phyloP scores from a whole-genome alignment of 2,113 vertebrate species.

The Rallus limicola region DNA sequence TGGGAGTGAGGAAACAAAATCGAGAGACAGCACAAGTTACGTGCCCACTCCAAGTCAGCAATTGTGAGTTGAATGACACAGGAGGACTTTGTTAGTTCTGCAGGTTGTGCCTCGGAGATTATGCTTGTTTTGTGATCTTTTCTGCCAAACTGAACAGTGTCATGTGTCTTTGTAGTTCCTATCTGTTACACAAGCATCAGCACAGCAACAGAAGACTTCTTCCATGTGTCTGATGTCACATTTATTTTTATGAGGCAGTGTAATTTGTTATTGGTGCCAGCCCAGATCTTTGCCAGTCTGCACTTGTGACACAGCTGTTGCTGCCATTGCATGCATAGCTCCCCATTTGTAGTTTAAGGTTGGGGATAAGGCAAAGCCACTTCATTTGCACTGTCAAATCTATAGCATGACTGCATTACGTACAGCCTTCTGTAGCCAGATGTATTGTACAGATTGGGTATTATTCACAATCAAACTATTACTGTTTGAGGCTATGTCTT shows the following conservation, averaged over 20 bases:
- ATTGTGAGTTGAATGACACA: fast-evolving
- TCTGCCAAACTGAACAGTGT: neutral
- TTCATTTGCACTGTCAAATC: neutral
- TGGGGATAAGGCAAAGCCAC: neutral
- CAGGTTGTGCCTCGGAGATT: neutral
- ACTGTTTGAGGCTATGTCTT: neutral
- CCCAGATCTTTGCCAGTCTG: neutral
- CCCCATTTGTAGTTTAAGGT: neutral
- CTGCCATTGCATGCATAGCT: neutral
- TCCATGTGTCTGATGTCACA: conserved; percentile 32
- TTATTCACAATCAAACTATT: neutral
- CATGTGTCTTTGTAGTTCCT: neutral
- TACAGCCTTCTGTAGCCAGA: neutral
- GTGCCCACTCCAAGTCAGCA: neutral
- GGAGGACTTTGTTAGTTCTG: neutral
- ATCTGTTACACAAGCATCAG: neutral
- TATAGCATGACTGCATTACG: neutral
- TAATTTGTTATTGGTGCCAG: neutral
- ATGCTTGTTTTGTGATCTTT: neutral
- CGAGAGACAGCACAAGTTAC: neutral
- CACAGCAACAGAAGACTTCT: conserved; percentile 13
- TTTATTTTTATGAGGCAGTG: conserved; percentile 47
- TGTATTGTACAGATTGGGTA: neutral
- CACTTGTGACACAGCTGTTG: conserved; percentile 41
- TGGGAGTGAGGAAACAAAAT: neutral